Evolutionary conservation across 2,888 invertebrate genomes (phyloP).

Genomic region (Calameuta idolon): DNA sequence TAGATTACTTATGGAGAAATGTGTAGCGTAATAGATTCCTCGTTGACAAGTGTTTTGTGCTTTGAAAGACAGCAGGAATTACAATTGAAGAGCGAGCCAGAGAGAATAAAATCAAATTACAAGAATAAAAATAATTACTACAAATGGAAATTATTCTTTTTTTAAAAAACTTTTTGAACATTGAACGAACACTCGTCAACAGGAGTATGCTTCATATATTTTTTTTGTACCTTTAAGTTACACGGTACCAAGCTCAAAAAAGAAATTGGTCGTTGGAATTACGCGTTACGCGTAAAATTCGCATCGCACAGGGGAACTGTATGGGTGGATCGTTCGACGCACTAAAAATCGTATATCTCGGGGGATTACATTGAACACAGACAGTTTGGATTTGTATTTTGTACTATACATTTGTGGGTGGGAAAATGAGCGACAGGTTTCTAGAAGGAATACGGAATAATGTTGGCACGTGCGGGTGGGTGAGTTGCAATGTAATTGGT

Average conservation of each 20-base stretch:
- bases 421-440: conserved; percentile 3
- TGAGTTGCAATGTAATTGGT: conserved; percentile 22
- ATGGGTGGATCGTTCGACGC: not conserved
- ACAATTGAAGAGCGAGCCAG: not conserved
- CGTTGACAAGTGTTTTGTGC: not conserved
- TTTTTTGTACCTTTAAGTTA: not conserved
- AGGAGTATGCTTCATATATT: not conserved
- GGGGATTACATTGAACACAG: conserved; percentile 34
- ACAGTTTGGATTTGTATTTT: conserved; percentile 36
- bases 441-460: not conserved
- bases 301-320: not conserved
- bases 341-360: conserved; percentile 7
- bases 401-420: conserved; percentile 34
- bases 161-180: not conserved
- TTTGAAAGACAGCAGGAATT: not conserved
- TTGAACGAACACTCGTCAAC: not conserved
- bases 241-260: not conserved
- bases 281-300: not conserved
- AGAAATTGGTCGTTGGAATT: not conserved
- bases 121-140: too few species aligned
- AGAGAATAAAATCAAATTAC: not conserved
- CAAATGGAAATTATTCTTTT: not conserved
- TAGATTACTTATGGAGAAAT: not conserved
- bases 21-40: not conserved
- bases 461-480: conserved; percentile 21